phyloP scores from a whole-genome alignment of 2,113 vertebrate genomes.

The Rhabdornis inornatus region DNA sequence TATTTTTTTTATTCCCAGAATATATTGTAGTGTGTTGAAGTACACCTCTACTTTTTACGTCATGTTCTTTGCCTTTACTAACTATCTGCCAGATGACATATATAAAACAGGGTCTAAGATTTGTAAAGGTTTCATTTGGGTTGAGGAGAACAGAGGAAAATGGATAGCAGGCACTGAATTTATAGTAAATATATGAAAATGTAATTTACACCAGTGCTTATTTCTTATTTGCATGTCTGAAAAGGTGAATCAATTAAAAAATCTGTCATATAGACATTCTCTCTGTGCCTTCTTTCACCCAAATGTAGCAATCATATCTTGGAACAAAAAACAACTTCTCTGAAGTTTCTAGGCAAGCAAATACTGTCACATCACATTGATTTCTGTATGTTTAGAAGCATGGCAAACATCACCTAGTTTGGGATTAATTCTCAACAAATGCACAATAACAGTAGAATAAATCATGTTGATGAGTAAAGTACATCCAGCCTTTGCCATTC shows the following conservation, averaged over 20 bases:
- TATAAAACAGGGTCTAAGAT: background rate
- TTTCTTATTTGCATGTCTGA: background rate
- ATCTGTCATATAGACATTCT: background rate
- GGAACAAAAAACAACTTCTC: background rate
- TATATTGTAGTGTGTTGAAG: background rate
- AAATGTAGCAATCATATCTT: background rate
- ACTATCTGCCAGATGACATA: background rate
- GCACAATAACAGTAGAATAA: background rate
- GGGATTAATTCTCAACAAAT: background rate
- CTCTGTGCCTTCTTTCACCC: background rate
- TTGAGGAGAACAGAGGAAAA: background rate
- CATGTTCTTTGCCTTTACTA: background rate
- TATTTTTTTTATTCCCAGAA: background rate
- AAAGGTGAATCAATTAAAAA: background rate
- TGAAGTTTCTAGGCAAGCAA: background rate
- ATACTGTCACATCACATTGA: background rate
- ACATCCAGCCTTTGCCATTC: background rate
- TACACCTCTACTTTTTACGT: background rate
- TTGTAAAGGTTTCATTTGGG: background rate
- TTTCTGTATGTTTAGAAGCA: background rate
- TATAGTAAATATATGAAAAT: background rate
- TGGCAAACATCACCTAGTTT: background rate
- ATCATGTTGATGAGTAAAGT: background rate
- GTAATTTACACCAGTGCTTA: background rate
- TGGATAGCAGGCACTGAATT: background rate